These are phyloP conservation scores for Uloborus plumipes DNA, from an alignment of 2,888 invertebrate genomes.

Conservation along the genomic window DNA sequence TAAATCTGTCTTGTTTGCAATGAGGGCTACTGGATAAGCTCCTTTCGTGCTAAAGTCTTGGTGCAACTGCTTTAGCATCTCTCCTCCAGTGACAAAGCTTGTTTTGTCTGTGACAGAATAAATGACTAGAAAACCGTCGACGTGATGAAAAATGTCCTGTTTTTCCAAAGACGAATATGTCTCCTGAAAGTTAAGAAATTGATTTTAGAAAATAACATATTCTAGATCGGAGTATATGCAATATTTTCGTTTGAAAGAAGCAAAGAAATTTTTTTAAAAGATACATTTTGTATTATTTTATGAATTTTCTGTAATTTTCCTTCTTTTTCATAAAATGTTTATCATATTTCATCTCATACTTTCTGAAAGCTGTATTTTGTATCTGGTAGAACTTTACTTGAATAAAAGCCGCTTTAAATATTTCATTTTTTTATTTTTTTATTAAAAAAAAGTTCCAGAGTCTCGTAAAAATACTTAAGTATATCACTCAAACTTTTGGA, in stretches of 20 bases:
- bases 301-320: no score
- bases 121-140: slow-evolving; percentile 38
- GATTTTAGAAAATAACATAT: not conserved
- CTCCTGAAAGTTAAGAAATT: slow-evolving; percentile 10
- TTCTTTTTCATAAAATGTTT: no score
- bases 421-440: no score
- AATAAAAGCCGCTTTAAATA: no score
- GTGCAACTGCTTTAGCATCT: slow-evolving; percentile 28
- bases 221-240: no score
- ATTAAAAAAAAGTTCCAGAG: no score
- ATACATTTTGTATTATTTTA: not conserved
- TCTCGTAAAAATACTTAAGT: no score
- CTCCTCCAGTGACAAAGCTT: slow-evolving; percentile 36
- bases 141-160: slow-evolving; percentile 21
- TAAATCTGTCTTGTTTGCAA: slow-evolving; percentile 42
- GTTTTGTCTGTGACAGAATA: slow-evolving; percentile 43
- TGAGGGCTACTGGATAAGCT: slow-evolving; percentile 25
- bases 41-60: slow-evolving; percentile 23
- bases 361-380: no score
- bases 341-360: no score
- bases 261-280: not conserved
- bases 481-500: no score
- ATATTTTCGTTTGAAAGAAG: no score
- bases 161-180: slow-evolving; percentile 13
- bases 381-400: no score